phyloP scores from a whole-genome alignment of 2,113 vertebrate genomes.

The Hypocryptadius cinnamomeus region DNA sequence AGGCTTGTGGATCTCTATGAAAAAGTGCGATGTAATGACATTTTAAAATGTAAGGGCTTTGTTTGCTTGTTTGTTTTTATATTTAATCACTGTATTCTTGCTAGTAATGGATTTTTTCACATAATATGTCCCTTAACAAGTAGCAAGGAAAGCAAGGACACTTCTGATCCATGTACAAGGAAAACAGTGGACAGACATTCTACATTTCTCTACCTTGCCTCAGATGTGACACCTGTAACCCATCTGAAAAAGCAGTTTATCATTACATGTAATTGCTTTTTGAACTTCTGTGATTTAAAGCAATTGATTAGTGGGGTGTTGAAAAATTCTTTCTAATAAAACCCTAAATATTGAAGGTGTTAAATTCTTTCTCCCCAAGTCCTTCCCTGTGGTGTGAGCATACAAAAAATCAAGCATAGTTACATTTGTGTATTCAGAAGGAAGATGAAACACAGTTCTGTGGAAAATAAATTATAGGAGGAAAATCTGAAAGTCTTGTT shows the following conservation, averaged over 20 bases:
- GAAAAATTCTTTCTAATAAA: background rate
- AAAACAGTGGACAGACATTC: background rate
- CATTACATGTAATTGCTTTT: background rate
- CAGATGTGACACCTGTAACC: background rate
- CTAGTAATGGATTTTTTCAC: background rate
- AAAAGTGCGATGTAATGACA: background rate
- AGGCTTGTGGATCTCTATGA: background rate
- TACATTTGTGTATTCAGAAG: background rate
- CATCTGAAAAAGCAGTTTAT: background rate
- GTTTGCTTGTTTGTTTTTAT: background rate
- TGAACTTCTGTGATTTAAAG: conserved; percentile 6
- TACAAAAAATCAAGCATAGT: background rate
- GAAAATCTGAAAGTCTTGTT: background rate
- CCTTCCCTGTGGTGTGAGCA: background rate
- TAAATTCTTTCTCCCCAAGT: background rate
- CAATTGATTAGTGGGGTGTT: background rate
- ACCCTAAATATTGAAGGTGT: background rate
- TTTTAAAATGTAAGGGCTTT: background rate
- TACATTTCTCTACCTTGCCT: background rate
- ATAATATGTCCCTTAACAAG: background rate
- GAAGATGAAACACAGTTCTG: background rate
- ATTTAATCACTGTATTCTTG: background rate
- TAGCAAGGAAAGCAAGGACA: background rate
- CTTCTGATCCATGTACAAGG: background rate
- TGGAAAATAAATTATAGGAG: background rate